phyloP scores from a whole-genome alignment of 2,888 invertebrate genomes.

The Andrena praecox region DNA sequence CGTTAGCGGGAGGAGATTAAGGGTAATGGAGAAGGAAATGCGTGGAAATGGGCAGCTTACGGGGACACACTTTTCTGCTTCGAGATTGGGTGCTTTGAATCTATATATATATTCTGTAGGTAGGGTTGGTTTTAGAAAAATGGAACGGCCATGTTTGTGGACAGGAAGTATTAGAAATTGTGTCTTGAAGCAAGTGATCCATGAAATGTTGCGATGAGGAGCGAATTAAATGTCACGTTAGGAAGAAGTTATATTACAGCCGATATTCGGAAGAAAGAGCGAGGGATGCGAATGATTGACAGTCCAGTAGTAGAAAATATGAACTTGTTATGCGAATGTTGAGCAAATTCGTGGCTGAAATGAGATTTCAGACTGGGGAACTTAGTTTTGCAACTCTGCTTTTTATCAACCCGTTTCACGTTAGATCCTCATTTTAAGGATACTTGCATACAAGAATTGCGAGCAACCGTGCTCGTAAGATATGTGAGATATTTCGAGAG shows the following conservation, averaged over 20 bases:
- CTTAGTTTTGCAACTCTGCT: constrained; percentile 16
- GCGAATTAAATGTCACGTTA: not conserved
- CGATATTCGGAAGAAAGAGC: not conserved
- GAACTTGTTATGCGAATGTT: not conserved
- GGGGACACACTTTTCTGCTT: not conserved
- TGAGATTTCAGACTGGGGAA: constrained; percentile 29
- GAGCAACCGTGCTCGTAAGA: not conserved
- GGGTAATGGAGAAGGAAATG: not conserved
- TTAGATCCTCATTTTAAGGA: constrained; percentile 1
- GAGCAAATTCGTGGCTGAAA: constrained; percentile 13
- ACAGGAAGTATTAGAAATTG: not conserved
- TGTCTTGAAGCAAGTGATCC: not conserved
- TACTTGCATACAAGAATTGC: not conserved
- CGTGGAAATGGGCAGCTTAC: too few relatives aligned
- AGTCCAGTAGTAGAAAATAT: constrained; percentile 17
- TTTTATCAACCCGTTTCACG: constrained; percentile 19
- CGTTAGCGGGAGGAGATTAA: constrained; percentile 14
- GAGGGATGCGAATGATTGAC: not conserved
- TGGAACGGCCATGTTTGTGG: too few relatives aligned
- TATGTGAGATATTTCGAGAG: constrained; percentile 5
- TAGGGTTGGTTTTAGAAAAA: too few relatives aligned
- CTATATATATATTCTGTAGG: too few relatives aligned
- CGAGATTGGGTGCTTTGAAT: not conserved
- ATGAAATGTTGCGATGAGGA: not conserved
- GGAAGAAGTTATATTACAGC: not conserved